Percentiles rank a stretch among this genome's conserved stretches.
phyloP scores from a whole-genome alignment of 1,140 invertebrate species.

The Drosophila triauraria region DNA sequence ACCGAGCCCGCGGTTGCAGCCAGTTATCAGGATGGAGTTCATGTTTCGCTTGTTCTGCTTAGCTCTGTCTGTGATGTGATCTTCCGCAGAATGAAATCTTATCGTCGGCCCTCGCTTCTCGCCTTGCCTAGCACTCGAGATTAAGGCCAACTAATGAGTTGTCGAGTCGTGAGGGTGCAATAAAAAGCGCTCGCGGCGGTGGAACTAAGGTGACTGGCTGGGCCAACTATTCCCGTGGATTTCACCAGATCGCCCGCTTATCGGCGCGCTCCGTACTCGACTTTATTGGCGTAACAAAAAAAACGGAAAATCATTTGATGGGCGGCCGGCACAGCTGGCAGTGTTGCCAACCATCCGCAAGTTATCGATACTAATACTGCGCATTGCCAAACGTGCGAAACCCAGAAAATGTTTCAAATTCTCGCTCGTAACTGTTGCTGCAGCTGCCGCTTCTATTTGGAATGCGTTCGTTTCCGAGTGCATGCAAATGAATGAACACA shows the following conservation, averaged over 20 bases:
- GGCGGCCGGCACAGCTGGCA: conserved; percentile 48
- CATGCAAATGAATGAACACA: conserved; percentile 6
- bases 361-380: conserved; percentile 41
- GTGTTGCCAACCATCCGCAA: conserved; percentile 53
- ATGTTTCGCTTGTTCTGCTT: conserved; percentile 69
- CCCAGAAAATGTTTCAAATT: conserved; percentile 18
- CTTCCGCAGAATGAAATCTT: conserved; percentile 56
- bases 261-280: conserved; percentile 24
- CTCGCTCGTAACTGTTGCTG: neutral
- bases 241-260: conserved; percentile 51
- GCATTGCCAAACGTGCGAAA: conserved; percentile 33
- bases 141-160: conserved; percentile 37
- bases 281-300: conserved; percentile 34
- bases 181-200: conserved; percentile 38
- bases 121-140: conserved; percentile 39
- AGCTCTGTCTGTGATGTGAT: conserved; percentile 1
- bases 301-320: conserved; percentile 20
- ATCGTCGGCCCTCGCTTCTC: conserved; percentile 40
- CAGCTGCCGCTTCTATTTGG: conserved; percentile 11
- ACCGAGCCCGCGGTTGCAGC: conserved; percentile 94
- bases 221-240: conserved; percentile 22
- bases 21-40: conserved; percentile 94
- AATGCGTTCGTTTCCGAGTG: neutral
- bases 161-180: conserved; percentile 36
- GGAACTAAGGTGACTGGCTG: conserved; percentile 9